phyloP scores from a whole-genome alignment of 2,113 vertebrate species.

The Paramormyrops kingsleyae region DNA sequence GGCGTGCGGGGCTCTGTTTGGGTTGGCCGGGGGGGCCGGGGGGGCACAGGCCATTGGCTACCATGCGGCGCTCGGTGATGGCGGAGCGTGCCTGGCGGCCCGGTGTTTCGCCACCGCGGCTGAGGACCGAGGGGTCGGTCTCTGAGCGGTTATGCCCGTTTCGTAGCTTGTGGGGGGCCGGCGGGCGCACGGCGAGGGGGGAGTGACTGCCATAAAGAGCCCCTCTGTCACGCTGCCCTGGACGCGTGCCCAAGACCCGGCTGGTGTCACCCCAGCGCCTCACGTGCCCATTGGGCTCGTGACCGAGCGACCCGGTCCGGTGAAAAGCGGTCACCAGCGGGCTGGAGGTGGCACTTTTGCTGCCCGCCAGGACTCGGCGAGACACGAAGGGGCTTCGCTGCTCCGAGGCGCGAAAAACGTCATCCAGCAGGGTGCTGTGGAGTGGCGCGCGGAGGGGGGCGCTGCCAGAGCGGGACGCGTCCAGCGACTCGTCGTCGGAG shows the following conservation, averaged over 20 bases:
- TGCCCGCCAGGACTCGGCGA: conserved; percentile 44
- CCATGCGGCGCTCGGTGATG: conserved; percentile 51
- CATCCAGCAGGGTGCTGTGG: conserved; percentile 81
- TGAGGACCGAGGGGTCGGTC: conserved; percentile 40
- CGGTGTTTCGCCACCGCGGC: conserved; percentile 39
- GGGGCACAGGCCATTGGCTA: conserved; percentile 62
- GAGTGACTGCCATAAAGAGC: conserved; percentile 56
- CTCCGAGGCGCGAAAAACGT: conserved; percentile 64
- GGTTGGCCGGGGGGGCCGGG: conserved; percentile 44
- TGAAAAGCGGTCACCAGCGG: conserved; percentile 68
- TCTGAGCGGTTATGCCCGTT: conserved; percentile 73
- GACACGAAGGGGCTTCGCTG: conserved; percentile 50
- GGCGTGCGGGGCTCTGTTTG: conserved; percentile 52
- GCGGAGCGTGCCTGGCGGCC: conserved; percentile 29
- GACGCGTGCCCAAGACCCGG: conserved; percentile 42
- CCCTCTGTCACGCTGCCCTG: conserved; percentile 29
- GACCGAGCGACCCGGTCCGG: conserved; percentile 65
- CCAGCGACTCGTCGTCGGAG: conserved; percentile 57
- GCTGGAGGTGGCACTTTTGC: conserved; percentile 73
- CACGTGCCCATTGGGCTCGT: conserved; percentile 61
- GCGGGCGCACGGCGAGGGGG: conserved; percentile 46
- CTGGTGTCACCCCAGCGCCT: conserved; percentile 44
- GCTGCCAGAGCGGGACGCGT: conserved; percentile 55
- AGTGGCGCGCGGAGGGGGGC: conserved; percentile 64
- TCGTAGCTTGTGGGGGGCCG: conserved; percentile 48